Percentiles rank a stretch among this genome's conserved stretches.
Evolutionary conservation across 1,140 invertebrate species (phyloP).

Genomic region (Bradysia coprophila): DNA sequence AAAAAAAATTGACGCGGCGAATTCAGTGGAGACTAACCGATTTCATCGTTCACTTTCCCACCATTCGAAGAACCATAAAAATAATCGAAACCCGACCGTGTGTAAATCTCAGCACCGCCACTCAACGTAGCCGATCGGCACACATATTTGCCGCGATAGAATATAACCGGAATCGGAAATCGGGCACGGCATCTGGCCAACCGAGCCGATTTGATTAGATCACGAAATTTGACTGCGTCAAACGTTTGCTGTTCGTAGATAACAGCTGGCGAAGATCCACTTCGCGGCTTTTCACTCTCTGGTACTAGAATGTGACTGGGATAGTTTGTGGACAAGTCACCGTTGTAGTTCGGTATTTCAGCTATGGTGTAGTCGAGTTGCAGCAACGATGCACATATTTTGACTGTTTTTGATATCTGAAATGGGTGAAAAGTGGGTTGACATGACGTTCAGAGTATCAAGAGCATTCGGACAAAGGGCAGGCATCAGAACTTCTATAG

Average conservation of each 20-base stretch:
- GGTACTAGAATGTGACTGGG: constrained; percentile 51
- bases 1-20: too few species aligned
- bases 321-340: constrained; percentile 58
- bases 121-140: constrained; percentile 50
- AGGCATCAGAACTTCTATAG: too few species aligned
- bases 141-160: constrained; percentile 55
- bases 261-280: constrained; percentile 2
- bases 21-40: too few species aligned
- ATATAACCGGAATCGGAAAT: constrained; percentile 63
- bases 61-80: constrained; percentile 9
- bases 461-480: too few species aligned
- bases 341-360: constrained; percentile 41
- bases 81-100: constrained; percentile 17
- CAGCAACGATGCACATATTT: too few species aligned
- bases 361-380: constrained; percentile 41
- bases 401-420: too few species aligned
- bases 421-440: too few species aligned
- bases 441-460: too few species aligned
- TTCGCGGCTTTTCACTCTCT: constrained; percentile 36
- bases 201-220: constrained; percentile 40
- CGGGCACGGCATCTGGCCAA: constrained; percentile 46
- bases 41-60: too few species aligned
- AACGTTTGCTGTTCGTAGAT: constrained; percentile 11
- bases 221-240: constrained; percentile 34
- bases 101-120: constrained; percentile 56